phyloP scores from a whole-genome alignment of 2,888 invertebrate genomes.

The Machimus rusticus region DNA sequence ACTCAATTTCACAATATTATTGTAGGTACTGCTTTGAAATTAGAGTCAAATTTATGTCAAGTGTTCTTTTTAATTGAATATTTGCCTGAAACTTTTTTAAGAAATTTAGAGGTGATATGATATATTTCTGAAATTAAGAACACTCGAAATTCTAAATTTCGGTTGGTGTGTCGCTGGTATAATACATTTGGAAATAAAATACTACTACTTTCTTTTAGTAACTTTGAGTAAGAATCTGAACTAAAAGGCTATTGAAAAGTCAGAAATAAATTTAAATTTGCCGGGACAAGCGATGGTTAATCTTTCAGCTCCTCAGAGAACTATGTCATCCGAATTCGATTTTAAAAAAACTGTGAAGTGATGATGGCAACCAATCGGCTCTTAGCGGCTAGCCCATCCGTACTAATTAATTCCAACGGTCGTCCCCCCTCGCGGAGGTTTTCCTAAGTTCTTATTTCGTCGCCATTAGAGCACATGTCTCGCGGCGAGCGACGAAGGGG shows the following conservation, averaged over 20 bases:
- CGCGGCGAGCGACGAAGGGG: neutral
- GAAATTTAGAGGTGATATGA: too few relatives aligned
- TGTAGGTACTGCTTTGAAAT: too few relatives aligned
- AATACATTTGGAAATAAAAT: too few relatives aligned
- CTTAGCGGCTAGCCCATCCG: neutral
- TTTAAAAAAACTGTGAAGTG: neutral
- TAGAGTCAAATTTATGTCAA: too few relatives aligned
- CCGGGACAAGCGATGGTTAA: neutral
- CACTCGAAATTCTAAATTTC: too few relatives aligned
- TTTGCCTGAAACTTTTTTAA: too few relatives aligned
- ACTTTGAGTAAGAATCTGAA: neutral
- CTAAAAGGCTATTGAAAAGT: neutral
- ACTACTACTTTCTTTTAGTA: too few relatives aligned
- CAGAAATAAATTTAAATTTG: neutral
- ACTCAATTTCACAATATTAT: too few relatives aligned
- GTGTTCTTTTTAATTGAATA: too few relatives aligned
- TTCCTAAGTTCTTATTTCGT: constrained; percentile 16
- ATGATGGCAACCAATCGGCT: neutral
- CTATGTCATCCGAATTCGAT: neutral
- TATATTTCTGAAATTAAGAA: too few relatives aligned
- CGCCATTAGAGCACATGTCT: neutral
- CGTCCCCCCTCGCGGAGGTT: neutral
- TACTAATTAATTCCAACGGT: constrained; percentile 23
- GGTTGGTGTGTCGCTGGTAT: too few relatives aligned
- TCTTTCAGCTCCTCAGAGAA: neutral